phyloP scores from a whole-genome alignment of 2,113 vertebrate species.

The Trematomus loennbergii region DNA sequence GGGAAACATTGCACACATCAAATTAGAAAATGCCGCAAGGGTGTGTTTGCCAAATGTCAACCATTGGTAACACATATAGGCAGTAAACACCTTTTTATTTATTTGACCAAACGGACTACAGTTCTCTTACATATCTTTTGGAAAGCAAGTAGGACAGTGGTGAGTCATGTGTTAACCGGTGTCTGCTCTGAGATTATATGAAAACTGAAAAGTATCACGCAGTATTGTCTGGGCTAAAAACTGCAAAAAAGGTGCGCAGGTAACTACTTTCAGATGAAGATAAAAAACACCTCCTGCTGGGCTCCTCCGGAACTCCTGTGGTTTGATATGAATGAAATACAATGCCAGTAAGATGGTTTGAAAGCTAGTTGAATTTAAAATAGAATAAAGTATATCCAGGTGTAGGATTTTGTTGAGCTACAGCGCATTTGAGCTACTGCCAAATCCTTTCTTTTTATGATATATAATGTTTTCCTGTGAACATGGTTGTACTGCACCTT shows the following conservation, averaged over 20 bases:
- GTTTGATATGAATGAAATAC: slow-evolving; percentile 24
- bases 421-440: background rate
- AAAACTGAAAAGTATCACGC: slow-evolving; percentile 14
- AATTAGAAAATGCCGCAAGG: background rate
- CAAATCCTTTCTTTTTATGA: slow-evolving; percentile 1
- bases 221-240: slow-evolving; percentile 14
- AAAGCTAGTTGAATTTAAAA: slow-evolving; percentile 26
- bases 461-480: background rate
- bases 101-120: background rate
- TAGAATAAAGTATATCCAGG: slow-evolving; percentile 1
- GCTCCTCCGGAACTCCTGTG: slow-evolving; percentile 25
- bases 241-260: background rate
- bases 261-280: slow-evolving; percentile 33
- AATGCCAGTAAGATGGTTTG: slow-evolving; percentile 9
- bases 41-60: background rate
- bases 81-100: background rate
- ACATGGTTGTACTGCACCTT: background rate
- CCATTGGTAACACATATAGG: no score
- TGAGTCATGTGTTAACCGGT: slow-evolving; percentile 19
- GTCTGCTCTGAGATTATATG: slow-evolving; percentile 17
- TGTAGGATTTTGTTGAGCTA: background rate
- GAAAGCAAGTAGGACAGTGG: background rate
- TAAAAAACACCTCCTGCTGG: slow-evolving; percentile 39
- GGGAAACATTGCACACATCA: background rate
- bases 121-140: background rate